Conservation (phyloP, 1,140 invertebrate species). For the Aphaenogaster floridana region DNA sequence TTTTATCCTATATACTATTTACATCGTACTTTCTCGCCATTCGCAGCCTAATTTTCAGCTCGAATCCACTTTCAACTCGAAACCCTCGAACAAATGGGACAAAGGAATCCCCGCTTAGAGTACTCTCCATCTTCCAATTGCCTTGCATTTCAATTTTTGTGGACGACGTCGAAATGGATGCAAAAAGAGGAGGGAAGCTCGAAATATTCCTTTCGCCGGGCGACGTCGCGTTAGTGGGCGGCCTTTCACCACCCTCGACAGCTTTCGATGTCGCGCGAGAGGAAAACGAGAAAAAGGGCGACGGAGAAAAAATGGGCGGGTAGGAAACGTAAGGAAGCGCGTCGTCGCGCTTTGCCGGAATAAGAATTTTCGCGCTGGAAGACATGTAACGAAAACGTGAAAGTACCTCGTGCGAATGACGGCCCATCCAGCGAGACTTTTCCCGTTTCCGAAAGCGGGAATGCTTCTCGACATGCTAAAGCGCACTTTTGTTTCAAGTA, state of each 20-base stretch:
- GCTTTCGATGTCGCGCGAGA: conserved; percentile 67
- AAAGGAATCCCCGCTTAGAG: conserved; percentile 53
- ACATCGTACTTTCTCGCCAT: conserved; percentile 8
- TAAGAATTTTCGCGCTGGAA: conserved; percentile 64
- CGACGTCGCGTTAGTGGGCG: conserved; percentile 16
- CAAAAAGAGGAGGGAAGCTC: conserved; percentile 66
- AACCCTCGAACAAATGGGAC: conserved; percentile 52
- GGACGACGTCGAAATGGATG: conserved; percentile 74
- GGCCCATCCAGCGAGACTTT: conserved; percentile 46
- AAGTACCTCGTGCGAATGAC: conserved; percentile 57
- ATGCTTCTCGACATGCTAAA: neutral
- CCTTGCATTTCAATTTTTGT: conserved; percentile 74
- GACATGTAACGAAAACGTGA: conserved; percentile 61
- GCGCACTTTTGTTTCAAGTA: neutral
- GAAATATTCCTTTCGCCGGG: conserved; percentile 51
- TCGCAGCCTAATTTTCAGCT: conserved; percentile 35
- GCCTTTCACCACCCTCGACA: conserved; percentile 62
- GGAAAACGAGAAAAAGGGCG: conserved; percentile 60
- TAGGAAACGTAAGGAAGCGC: conserved; percentile 43
- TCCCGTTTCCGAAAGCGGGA: neutral
- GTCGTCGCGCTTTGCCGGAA: conserved; percentile 53
- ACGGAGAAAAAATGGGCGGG: conserved; percentile 25
- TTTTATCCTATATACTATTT: conserved; percentile 46
- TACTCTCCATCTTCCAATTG: conserved; percentile 75
- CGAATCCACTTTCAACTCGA: conserved; percentile 27